phyloP scores from a whole-genome alignment of 2,888 invertebrate species.

The Cephus spinipes region DNA sequence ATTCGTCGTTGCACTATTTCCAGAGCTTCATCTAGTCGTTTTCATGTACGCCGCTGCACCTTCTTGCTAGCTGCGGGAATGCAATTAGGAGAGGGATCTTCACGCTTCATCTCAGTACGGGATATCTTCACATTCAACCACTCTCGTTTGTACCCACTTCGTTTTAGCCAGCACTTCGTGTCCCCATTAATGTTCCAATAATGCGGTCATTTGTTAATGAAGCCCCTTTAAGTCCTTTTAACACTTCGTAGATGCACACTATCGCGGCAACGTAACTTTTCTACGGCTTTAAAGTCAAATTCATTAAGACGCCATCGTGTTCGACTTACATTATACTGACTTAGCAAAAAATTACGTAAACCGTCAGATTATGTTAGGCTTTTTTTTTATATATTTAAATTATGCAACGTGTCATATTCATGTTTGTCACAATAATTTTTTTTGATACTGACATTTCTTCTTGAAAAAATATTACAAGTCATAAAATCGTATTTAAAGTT shows the following conservation, averaged over 20 bases:
- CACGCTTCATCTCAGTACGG: constrained; percentile 19
- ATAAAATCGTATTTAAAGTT: background rate
- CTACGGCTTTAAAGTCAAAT: background rate
- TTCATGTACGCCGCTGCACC: background rate
- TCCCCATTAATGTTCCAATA: constrained; percentile 28
- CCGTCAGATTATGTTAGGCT: background rate
- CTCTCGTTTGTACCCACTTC: constrained; percentile 29
- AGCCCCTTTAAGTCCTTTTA: constrained; percentile 11
- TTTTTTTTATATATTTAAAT: background rate
- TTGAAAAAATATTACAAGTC: background rate
- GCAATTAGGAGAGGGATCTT: constrained; percentile 45
- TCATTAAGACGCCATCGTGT: background rate
- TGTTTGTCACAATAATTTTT: background rate
- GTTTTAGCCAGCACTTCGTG: background rate
- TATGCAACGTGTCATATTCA: background rate
- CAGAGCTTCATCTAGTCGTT: background rate
- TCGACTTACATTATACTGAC: background rate
- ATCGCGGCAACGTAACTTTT: background rate
- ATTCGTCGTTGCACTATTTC: background rate
- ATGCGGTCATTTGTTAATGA: constrained; percentile 39
- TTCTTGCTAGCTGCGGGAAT: constrained; percentile 39
- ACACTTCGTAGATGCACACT: background rate
- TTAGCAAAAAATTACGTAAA: background rate
- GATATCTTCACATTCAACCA: constrained; percentile 27
- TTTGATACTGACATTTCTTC: background rate